These are phyloP conservation scores for Dicaeum eximium DNA, from an alignment of 2,113 vertebrate species.

Conservation along the genomic window DNA sequence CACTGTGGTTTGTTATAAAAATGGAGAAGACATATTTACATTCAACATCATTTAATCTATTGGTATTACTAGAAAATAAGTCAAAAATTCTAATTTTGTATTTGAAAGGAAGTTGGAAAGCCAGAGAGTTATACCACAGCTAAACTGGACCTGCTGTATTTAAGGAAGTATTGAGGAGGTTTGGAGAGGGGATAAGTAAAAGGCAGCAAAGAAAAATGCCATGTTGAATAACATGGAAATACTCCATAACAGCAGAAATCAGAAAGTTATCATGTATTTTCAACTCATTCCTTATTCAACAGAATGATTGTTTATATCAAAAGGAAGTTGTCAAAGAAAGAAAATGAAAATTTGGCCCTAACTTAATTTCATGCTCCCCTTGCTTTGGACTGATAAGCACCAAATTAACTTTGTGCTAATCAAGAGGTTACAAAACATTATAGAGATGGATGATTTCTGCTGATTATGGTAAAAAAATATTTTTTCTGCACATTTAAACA, in stretches of 20 bases:
- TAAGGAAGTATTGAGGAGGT: background rate
- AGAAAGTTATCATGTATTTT: background rate
- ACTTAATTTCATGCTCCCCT: constrained; percentile 37
- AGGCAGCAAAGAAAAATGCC: background rate
- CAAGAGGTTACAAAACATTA: background rate
- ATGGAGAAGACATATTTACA: background rate
- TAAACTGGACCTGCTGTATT: background rate
- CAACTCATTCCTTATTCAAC: background rate
- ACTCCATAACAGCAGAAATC: background rate
- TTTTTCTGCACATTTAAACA: background rate
- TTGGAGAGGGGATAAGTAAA: background rate
- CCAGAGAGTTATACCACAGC: background rate
- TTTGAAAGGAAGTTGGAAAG: background rate
- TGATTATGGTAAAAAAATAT: background rate
- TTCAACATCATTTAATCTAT: background rate
- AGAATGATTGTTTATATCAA: background rate
- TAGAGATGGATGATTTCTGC: background rate
- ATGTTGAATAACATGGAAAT: background rate
- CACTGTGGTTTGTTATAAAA: background rate
- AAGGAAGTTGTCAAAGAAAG: background rate
- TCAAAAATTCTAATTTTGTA: background rate
- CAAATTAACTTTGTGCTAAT: constrained; percentile 38
- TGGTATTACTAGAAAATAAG: background rate
- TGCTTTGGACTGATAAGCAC: constrained; percentile 4
- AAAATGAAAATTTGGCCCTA: background rate